These are phyloP conservation scores for Euthynnus affinis DNA, from an alignment of 2,797 vertebrate species.

Conservation along the genomic window DNA sequence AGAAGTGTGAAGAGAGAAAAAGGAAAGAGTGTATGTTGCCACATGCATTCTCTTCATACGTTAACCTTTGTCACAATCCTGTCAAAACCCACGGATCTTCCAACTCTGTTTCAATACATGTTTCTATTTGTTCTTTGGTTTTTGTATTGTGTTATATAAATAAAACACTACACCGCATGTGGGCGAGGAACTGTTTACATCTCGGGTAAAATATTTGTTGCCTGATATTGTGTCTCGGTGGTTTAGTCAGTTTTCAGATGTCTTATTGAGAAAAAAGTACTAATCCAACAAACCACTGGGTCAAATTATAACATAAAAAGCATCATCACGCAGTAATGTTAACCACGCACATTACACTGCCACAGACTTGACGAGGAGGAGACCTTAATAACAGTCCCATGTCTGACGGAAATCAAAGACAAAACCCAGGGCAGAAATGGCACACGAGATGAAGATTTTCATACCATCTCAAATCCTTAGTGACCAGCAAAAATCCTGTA, in stretches of 20 bases:
- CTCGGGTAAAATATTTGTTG: background rate
- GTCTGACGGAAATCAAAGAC: constrained; percentile 24
- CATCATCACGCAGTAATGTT: constrained; percentile 13
- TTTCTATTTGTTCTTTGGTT: background rate
- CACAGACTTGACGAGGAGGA: constrained; percentile 17
- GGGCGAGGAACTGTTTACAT: background rate
- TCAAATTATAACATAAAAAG: constrained; percentile 16
- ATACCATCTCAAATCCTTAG: background rate
- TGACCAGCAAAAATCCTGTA: constrained; percentile 3
- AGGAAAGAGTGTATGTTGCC: background rate
- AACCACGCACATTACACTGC: constrained; percentile 24
- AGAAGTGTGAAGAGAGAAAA: constrained; percentile 11
- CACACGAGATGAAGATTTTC: background rate
- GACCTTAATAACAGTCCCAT: constrained; percentile 27
- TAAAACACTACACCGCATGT: constrained; percentile 1
- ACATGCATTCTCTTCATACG: background rate
- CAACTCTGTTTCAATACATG: background rate
- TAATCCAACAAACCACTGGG: background rate
- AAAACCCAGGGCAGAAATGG: constrained; percentile 1
- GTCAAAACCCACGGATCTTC: background rate
- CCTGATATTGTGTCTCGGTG: background rate
- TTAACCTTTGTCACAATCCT: background rate
- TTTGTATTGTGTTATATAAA: background rate
- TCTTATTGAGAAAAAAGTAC: background rate
- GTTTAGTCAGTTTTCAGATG: constrained; percentile 13